phyloP scores from a whole-genome alignment of 2,888 invertebrate genomes.

The Stegophylla sp. region DNA sequence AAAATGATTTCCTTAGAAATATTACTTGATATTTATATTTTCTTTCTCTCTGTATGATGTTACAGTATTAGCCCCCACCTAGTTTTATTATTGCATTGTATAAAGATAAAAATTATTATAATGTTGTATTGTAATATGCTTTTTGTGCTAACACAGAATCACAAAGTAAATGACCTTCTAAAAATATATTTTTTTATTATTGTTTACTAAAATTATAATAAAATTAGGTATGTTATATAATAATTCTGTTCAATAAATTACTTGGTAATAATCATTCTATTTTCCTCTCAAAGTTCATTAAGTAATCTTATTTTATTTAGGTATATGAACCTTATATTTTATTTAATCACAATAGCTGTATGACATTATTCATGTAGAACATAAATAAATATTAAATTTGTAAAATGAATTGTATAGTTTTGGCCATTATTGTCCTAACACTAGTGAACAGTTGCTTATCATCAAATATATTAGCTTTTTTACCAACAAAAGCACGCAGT shows the following conservation, averaged over 20 bases:
- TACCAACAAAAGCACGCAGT: conserved; percentile 39
- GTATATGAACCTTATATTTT: background rate
- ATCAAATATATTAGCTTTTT: conserved; percentile 33
- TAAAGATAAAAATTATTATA: too few relatives aligned
- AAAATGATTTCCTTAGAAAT: too few relatives aligned
- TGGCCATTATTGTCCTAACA: background rate
- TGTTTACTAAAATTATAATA: too few relatives aligned
- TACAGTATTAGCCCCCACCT: too few relatives aligned
- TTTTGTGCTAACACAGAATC: background rate
- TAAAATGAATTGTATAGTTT: conserved; percentile 12
- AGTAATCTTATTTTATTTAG: background rate
- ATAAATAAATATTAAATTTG: background rate
- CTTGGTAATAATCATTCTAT: background rate
- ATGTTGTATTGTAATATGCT: too few relatives aligned
- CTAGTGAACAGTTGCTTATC: background rate
- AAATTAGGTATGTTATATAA: background rate
- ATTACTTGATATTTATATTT: too few relatives aligned
- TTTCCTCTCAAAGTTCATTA: conserved; percentile 8
- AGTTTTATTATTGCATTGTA: too few relatives aligned
- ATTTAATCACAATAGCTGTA: background rate
- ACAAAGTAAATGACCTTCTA: background rate
- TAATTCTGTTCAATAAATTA: too few relatives aligned
- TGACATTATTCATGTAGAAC: background rate
- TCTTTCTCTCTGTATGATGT: too few relatives aligned
- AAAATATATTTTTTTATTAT: background rate